phyloP scores from a whole-genome alignment of 2,888 invertebrate species.

The Drosophila histrio region DNA sequence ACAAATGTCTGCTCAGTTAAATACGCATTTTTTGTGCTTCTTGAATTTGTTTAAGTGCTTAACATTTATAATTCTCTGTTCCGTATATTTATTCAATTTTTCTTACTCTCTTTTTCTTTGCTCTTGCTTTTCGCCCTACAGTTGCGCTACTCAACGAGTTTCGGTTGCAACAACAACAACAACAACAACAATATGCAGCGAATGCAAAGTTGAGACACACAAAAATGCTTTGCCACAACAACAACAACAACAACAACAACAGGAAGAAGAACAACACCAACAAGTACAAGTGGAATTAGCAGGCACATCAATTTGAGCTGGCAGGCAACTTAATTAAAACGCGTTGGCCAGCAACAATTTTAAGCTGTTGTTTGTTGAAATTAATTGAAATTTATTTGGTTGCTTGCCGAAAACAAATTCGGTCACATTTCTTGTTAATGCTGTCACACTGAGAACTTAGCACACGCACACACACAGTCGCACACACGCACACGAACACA shows the following conservation, averaged over 20 bases:
- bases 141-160: conserved; percentile 41
- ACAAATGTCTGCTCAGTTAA: conserved; percentile 61
- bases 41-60: conserved; percentile 62
- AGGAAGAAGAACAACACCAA: conserved; percentile 2
- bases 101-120: not conserved
- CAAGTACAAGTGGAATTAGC: conserved; percentile 42
- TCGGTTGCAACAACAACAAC: conserved; percentile 20
- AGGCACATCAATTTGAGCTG: conserved; percentile 63
- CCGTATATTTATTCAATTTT: conserved; percentile 17
- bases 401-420: conserved; percentile 41
- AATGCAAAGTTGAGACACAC: conserved; percentile 52
- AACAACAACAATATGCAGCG: conserved; percentile 31
- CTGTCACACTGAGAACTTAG: conserved; percentile 31
- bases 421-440: conserved; percentile 40
- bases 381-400: conserved; percentile 67
- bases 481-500: not conserved
- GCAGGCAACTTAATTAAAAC: conserved; percentile 72
- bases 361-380: conserved; percentile 44
- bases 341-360: conserved; percentile 44
- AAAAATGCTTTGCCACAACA: conserved; percentile 41
- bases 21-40: conserved; percentile 62
- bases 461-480: conserved; percentile 1
- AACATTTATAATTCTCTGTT: conserved; percentile 63
- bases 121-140: not conserved
- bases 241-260: conserved; percentile 7